Conservation (phyloP, 2,888 invertebrate species). For the Oligia latruncula region DNA sequence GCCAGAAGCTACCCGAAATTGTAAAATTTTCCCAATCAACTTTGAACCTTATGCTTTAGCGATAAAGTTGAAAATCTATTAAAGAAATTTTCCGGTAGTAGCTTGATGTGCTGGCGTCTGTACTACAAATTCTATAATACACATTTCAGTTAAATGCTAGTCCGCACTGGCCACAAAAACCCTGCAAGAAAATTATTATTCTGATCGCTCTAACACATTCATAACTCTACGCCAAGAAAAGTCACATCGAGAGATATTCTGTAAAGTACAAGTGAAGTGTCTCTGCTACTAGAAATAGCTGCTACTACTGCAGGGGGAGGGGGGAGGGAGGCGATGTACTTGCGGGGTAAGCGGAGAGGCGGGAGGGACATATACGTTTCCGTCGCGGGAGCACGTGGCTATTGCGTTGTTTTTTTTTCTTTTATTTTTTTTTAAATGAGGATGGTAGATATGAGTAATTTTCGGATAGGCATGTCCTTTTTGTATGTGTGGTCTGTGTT, state of each 20-base stretch:
- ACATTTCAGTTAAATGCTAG: background rate
- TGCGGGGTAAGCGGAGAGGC: conserved; percentile 37
- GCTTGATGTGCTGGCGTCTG: too few species aligned
- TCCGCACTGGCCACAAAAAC: background rate
- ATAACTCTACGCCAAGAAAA: conserved; percentile 73
- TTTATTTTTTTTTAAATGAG: conserved; percentile 62
- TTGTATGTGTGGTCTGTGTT: conserved; percentile 35
- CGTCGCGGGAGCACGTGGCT: conserved; percentile 81
- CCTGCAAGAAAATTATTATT: background rate
- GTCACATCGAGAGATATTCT: conserved; percentile 80
- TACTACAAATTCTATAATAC: too few species aligned
- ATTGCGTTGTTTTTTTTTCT: conserved; percentile 73
- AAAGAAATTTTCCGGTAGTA: too few species aligned
- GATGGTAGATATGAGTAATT: conserved; percentile 60
- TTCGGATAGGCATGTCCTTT: conserved; percentile 53
- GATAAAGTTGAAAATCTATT: too few species aligned
- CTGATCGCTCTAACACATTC: conserved; percentile 58
- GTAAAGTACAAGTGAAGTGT: conserved; percentile 85
- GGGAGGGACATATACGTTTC: conserved; percentile 70
- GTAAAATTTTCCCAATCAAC: too few species aligned
- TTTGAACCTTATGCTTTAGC: too few species aligned
- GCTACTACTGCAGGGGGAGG: conserved; percentile 71
- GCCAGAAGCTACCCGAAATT: too few species aligned
- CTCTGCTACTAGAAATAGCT: conserved; percentile 84
- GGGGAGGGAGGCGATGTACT: conserved; percentile 58